These are phyloP conservation scores for Mus minutoides DNA, from an alignment of 2,797 vertebrate genomes.

Conservation along the genomic window DNA sequence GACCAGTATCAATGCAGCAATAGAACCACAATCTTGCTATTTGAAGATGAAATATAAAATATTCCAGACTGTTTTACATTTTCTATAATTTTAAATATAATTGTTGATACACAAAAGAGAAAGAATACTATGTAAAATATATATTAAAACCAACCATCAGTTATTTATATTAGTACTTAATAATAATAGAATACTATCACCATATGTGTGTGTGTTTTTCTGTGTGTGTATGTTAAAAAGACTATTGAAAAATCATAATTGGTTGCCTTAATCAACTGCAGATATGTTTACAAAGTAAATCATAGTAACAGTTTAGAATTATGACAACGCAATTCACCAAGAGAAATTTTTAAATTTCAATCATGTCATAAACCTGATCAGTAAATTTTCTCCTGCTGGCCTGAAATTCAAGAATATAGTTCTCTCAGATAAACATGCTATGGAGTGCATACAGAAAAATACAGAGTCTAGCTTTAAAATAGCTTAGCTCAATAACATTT, in stretches of 20 bases:
- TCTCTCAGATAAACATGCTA: neutral
- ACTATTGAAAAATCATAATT: neutral
- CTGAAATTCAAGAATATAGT: neutral
- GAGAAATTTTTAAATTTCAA: slow-evolving; percentile 24
- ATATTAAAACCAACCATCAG: slow-evolving; percentile 7
- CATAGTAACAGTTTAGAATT: slow-evolving; percentile 3
- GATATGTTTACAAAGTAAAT: slow-evolving; percentile 39
- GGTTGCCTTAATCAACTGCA: neutral
- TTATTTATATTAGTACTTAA: neutral
- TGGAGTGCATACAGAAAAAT: neutral
- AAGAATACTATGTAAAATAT: slow-evolving; percentile 13
- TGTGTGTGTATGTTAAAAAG: neutral
- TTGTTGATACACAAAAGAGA: neutral
- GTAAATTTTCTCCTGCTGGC: neutral
- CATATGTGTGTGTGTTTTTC: neutral
- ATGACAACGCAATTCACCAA: neutral
- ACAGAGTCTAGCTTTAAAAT: neutral
- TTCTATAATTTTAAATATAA: slow-evolving; percentile 39
- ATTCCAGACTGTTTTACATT: neutral
- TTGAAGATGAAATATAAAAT: neutral
- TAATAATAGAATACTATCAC: neutral
- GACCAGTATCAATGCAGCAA: neutral
- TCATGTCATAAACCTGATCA: neutral
- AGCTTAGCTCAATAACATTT: neutral
- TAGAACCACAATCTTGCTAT: neutral